Percentiles rank a stretch among this genome's conserved stretches.
Conservation (phyloP, 2,797 vertebrate species). For the Microchirus variegatus region DNA sequence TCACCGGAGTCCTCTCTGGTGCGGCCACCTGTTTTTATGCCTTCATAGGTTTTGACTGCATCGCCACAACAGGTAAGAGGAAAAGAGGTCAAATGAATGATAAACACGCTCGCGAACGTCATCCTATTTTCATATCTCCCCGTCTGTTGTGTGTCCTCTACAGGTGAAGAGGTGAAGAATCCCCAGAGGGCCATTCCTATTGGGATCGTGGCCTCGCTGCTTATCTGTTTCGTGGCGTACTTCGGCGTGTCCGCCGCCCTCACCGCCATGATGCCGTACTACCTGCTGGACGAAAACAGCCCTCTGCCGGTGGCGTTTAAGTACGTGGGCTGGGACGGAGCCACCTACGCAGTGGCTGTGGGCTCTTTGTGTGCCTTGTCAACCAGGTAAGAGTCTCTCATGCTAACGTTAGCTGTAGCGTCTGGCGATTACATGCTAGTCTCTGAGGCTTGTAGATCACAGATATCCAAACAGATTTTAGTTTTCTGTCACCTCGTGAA, state of each 20-base stretch:
- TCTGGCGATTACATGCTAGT: too few species aligned
- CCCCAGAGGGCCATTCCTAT: constrained; percentile 97
- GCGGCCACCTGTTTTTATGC: constrained; percentile 98
- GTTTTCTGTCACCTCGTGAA: too few species aligned
- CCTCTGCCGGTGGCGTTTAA: constrained; percentile 94
- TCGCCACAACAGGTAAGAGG: constrained; percentile 92
- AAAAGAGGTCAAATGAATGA: not conserved
- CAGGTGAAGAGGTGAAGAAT: constrained; percentile 98
- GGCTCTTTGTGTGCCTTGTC: constrained; percentile 96
- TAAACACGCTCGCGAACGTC: fast-evolving
- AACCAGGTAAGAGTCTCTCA: constrained; percentile 85
- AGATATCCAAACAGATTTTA: too few species aligned
- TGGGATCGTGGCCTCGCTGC: constrained; percentile 93
- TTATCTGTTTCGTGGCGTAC: constrained; percentile 96
- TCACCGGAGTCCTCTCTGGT: constrained; percentile 90
- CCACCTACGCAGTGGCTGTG: constrained; percentile 92
- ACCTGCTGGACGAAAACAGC: constrained; percentile 90
- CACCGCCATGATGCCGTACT: constrained; percentile 98
- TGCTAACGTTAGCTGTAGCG: too few species aligned
- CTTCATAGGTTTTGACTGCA: constrained; percentile 97
- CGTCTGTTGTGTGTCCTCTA: constrained; percentile 1
- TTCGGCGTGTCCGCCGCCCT: constrained; percentile 94
- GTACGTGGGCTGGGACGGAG: constrained; percentile 91
- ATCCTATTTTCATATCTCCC: not conserved
- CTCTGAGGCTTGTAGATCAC: too few species aligned